These are phyloP conservation scores for Tipula confusa DNA, from an alignment of 2,888 invertebrate genomes.

Conservation along the genomic window DNA sequence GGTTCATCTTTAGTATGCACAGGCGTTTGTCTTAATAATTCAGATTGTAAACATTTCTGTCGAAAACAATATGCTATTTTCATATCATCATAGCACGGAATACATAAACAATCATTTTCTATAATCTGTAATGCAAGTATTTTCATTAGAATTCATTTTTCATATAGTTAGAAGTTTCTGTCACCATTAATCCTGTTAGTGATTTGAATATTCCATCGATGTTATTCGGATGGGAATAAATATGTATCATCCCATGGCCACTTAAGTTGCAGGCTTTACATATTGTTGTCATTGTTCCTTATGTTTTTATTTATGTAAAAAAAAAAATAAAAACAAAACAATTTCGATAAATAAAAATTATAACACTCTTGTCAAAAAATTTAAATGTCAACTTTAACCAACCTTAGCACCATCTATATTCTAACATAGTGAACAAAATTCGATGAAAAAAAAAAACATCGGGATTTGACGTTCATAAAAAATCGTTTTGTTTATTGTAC, in stretches of 20 bases:
- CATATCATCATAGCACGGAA: constrained; percentile 35
- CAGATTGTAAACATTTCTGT: constrained; percentile 35
- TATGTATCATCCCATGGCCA: constrained; percentile 20
- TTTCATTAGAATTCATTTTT: not conserved
- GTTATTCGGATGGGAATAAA: constrained; percentile 29
- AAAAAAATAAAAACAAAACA: not conserved
- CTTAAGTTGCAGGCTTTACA: constrained; percentile 28
- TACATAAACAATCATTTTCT: constrained; percentile 34
- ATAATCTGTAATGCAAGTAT: constrained; percentile 31
- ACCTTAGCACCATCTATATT: not conserved
- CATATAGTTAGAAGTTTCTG: not conserved
- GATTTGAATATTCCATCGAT: constrained; percentile 21
- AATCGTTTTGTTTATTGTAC: not conserved
- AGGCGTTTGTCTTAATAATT: constrained; percentile 14
- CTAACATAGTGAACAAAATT: no score
- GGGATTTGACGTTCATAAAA: no score
- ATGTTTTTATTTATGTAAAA: not conserved
- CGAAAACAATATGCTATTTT: constrained; percentile 35
- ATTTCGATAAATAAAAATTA: no score
- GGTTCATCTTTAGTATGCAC: not conserved
- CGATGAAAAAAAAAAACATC: no score
- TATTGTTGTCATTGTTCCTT: not conserved
- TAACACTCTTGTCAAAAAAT: not conserved
- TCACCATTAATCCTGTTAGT: constrained; percentile 7
- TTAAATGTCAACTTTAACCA: not conserved